These are phyloP conservation scores for Zaprionus taronus DNA, from an alignment of 1,140 invertebrate species.

Conservation along the genomic window DNA sequence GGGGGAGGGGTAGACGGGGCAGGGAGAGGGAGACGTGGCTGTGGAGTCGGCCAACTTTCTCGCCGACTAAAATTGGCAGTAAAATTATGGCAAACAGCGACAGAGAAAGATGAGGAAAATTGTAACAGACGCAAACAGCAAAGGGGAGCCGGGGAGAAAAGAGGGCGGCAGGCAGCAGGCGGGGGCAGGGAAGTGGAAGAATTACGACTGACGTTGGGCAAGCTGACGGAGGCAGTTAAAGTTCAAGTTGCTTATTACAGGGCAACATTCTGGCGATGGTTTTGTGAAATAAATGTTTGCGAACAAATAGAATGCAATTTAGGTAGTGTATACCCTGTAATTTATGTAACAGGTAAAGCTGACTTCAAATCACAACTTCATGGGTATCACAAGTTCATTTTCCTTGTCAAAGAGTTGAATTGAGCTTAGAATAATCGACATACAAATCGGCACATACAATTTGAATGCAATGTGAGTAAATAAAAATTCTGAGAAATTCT, in stretches of 20 bases:
- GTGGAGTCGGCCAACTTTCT: constrained; percentile 71
- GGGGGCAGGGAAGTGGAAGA: neutral
- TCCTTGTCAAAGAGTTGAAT: neutral
- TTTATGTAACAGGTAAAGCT: neutral
- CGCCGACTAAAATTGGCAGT: constrained; percentile 72
- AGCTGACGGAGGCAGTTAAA: constrained; percentile 51
- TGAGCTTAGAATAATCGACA: no score
- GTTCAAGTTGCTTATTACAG: constrained; percentile 71
- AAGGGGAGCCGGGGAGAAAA: neutral
- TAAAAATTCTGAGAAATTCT: no score
- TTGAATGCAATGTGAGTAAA: neutral
- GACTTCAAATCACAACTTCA: neutral
- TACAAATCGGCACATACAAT: no score
- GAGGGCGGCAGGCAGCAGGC: neutral
- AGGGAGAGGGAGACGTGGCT: neutral
- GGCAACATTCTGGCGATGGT: constrained; percentile 52
- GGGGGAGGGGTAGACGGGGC: neutral
- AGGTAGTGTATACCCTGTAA: neutral
- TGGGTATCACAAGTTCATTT: neutral
- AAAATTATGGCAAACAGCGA: constrained; percentile 70
- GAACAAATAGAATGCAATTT: neutral
- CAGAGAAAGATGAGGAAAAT: constrained; percentile 46
- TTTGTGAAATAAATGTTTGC: constrained; percentile 49
- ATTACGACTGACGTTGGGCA: constrained; percentile 26
- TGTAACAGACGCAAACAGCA: constrained; percentile 42